Evolutionary conservation across 2,888 invertebrate genomes (phyloP).

Genomic region (Nesidiocoris tenuis): DNA sequence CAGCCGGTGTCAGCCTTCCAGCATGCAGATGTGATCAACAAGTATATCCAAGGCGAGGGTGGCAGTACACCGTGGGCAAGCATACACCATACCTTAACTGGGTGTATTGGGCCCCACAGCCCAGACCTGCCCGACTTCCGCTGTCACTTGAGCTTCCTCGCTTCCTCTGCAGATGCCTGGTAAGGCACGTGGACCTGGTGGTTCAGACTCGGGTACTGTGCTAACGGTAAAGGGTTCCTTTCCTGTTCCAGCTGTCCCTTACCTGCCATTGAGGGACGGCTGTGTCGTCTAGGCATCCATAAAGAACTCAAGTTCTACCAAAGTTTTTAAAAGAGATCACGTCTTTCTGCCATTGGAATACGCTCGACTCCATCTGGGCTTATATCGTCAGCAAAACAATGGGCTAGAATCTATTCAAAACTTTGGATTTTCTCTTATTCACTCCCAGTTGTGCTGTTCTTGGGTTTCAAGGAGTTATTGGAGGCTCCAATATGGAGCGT

Average conservation of each 20-base stretch:
- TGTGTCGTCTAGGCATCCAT: neutral
- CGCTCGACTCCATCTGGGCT: neutral
- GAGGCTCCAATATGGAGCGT: no score
- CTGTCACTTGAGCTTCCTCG: slow-evolving; percentile 4
- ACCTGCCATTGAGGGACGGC: slow-evolving; percentile 2
- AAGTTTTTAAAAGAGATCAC: neutral
- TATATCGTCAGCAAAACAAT: neutral
- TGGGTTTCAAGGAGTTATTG: no score
- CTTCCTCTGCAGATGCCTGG: slow-evolving; percentile 4
- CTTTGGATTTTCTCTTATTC: no score
- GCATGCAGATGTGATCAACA: slow-evolving; percentile 16
- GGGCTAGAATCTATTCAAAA: neutral
- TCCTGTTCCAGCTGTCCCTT: slow-evolving; percentile 9
- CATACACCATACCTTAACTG: neutral
- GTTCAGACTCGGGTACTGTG: neutral
- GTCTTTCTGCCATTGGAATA: neutral
- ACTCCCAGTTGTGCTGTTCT: no score
- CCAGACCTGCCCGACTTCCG: slow-evolving; percentile 5
- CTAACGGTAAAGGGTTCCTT: slow-evolving; percentile 16
- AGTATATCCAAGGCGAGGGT: neutral
- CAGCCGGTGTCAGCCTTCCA: slow-evolving; percentile 11
- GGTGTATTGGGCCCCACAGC: neutral
- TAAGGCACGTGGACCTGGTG: slow-evolving; percentile 3
- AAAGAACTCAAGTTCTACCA: neutral
- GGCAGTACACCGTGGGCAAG: neutral